Base-by-base conservation (phyloP, 92 coral and sea anemone species). In the Zoanthus solanderi region DNA sequence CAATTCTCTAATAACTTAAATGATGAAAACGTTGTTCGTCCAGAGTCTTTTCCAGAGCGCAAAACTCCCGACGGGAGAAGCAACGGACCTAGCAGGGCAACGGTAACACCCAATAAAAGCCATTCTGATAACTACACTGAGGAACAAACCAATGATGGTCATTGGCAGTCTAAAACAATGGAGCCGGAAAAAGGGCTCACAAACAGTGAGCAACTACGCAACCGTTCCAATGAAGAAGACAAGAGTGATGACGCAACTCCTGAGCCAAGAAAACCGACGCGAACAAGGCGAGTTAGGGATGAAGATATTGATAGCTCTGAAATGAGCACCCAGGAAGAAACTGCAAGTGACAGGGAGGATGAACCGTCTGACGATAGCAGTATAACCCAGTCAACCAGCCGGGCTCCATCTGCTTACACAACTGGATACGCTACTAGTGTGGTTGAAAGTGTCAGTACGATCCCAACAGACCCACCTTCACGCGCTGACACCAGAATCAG, bases 401-500 rank as follows among this genome's bases (percentile, higher is more conserved):
- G 58, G 7, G 18, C 76, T 4, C 75, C 75, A 0, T 80, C 85
- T n/a, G 75, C 8, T 0, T 80, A 44, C 57, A 80, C 85, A 18
- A 81, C 85, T 13, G 85, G 76, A 0, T 81, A 81, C 17, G 85
- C 61, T 4, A 66, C 85, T 23, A 81, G 85, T 50, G 28, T 81
- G 37, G 65, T 31, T 6, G 85, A 81, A 44, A 81, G 85, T 29
- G 32, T 45, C 29, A 81, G 85, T 28, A 65, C 85, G 6, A 47
- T 81, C 75, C 85, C 85, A 12, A 81, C 85, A 18, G 28, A 46
- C 47, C 85, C 85, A 9, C 75, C 85, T 54, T 17, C 85, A 60
- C 85, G 85, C 15, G 12, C 61, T 10, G 85, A 81, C 17, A 81
- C 75, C 5, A 44, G 48, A 31, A 53, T 23, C 46, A 66, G 48